Conservation (phyloP, 2,888 invertebrate genomes). For the Scaeva pyrastri region DNA sequence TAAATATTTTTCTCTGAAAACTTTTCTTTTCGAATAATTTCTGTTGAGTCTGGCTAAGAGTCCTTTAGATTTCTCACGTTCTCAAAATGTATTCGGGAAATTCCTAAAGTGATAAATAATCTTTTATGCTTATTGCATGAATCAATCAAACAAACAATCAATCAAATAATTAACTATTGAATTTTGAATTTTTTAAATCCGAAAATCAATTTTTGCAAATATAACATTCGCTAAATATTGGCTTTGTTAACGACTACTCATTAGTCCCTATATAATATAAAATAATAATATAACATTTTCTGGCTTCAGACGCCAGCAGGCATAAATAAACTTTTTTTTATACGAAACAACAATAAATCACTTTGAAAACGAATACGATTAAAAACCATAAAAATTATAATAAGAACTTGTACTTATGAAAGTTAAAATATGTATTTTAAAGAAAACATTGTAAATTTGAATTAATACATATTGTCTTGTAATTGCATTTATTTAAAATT, state of each 20-base stretch:
- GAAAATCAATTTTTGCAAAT: neutral
- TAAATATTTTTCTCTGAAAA: constrained; percentile 13
- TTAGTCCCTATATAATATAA: constrained; percentile 19
- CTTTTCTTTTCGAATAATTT: neutral
- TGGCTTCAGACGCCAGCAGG: constrained; percentile 64
- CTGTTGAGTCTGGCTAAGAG: constrained; percentile 27
- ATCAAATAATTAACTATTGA: neutral
- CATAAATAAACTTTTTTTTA: constrained; percentile 16
- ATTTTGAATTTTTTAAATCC: constrained; percentile 15
- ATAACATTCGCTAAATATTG: constrained; percentile 64
- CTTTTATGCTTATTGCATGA: constrained; percentile 14
- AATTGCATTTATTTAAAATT: constrained; percentile 6
- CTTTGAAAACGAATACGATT: constrained; percentile 64
- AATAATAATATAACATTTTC: constrained; percentile 5
- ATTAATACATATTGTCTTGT: neutral
- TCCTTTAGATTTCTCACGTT: constrained; percentile 51
- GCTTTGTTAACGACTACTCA: constrained; percentile 60
- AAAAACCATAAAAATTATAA: neutral
- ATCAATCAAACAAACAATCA: constrained; percentile 10
- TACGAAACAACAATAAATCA: constrained; percentile 31
- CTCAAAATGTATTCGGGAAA: constrained; percentile 66
- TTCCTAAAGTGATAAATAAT: constrained; percentile 35
- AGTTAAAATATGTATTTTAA: neutral
- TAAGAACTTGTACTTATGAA: neutral
- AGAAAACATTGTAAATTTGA: neutral